Percentiles rank a stretch among this genome's conserved stretches.
These are phyloP conservation scores for Poeciliopsis occidentalis DNA, from an alignment of 2,113 vertebrate genomes.

Conservation along the genomic window DNA sequence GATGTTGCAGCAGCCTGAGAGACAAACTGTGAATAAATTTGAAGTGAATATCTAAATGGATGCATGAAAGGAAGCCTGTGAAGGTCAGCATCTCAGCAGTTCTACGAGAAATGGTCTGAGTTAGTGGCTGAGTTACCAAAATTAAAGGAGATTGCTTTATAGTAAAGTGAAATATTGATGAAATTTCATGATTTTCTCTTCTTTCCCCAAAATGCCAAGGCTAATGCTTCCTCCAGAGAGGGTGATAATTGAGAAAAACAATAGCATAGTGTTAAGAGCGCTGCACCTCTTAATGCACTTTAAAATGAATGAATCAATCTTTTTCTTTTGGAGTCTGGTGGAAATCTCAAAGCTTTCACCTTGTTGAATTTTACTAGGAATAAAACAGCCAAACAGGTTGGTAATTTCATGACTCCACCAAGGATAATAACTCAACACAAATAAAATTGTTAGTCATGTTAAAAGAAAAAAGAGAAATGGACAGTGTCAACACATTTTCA, in stretches of 20 bases:
- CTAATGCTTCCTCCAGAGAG: no score
- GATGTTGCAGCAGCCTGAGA: slow-evolving; percentile 58
- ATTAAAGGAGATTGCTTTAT: slow-evolving; percentile 46
- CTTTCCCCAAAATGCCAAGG: slow-evolving; percentile 21
- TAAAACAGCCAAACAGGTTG: not conserved
- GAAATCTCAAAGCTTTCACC: not conserved
- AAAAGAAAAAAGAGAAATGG: not conserved
- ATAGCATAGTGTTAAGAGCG: not conserved
- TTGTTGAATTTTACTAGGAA: not conserved
- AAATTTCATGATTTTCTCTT: slow-evolving; percentile 5
- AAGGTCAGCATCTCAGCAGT: slow-evolving; percentile 67
- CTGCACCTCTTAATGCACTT: not conserved
- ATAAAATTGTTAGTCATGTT: not conserved
- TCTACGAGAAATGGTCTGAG: slow-evolving; percentile 44
- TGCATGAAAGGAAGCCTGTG: slow-evolving; percentile 60
- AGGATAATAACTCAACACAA: not conserved
- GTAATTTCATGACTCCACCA: not conserved
- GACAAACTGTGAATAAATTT: slow-evolving; percentile 72
- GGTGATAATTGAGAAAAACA: no score
- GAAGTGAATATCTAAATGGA: slow-evolving; percentile 73
- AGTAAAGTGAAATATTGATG: slow-evolving; percentile 8
- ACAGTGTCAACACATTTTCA: not conserved
- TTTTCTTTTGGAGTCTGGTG: not conserved
- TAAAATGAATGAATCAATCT: not conserved
- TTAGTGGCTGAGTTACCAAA: slow-evolving; percentile 26